phyloP scores from a whole-genome alignment of 2,113 vertebrate genomes.

The Equus quagga region DNA sequence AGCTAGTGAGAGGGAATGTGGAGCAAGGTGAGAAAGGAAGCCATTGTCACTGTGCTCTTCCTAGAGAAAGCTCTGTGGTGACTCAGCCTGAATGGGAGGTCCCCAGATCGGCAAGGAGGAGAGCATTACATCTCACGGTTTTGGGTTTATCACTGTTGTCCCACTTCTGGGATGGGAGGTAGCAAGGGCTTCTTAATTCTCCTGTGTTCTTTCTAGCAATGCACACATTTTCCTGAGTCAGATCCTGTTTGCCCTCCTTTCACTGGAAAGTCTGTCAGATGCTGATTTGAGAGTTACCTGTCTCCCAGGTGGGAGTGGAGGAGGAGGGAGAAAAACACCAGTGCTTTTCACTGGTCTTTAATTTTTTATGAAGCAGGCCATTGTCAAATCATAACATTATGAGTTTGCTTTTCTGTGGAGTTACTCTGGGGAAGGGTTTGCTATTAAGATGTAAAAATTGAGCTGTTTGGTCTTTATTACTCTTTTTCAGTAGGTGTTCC shows the following conservation, averaged over 20 bases:
- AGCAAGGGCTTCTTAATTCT: slow-evolving; percentile 47
- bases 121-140: not conserved
- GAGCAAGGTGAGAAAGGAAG: not conserved
- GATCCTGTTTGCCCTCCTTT: not conserved
- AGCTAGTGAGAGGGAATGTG: not conserved
- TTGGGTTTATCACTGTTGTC: not conserved
- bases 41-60: not conserved
- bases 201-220: not conserved
- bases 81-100: not conserved
- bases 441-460: slow-evolving; percentile 6
- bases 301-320: not conserved
- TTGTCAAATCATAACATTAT: not conserved
- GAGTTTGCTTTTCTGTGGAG: not conserved
- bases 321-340: not conserved
- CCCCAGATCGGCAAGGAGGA: not conserved
- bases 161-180: not conserved
- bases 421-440: slow-evolving; percentile 32
- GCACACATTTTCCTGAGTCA: not conserved
- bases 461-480: slow-evolving; percentile 8
- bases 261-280: not conserved
- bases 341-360: not conserved
- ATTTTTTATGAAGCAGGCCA: not conserved
- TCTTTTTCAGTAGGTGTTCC: not conserved
- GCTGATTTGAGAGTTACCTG: not conserved
- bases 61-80: not conserved